Evolutionary conservation across 2,113 vertebrate species (phyloP), one percentile per base, ranked within the genome.

Genomic region (Chauna torquata): DNA sequence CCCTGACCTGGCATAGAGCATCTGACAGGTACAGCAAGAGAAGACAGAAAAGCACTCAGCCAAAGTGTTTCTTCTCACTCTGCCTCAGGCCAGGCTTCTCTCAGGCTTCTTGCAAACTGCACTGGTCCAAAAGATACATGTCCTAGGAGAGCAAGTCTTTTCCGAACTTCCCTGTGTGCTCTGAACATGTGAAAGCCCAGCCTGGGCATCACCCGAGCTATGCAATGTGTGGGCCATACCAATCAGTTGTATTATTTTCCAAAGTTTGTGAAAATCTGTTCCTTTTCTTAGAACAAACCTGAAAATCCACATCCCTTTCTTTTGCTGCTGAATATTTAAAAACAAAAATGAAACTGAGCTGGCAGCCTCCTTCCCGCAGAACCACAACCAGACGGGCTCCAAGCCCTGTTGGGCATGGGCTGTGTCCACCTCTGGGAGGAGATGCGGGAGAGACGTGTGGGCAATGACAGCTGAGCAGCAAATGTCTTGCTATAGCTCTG

Each of bases 21-120:
- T 22, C 69, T 0, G 0, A 38, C 25, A 66, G 28, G 40, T 13
- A 70, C 0, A 0, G 11, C 59, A 36, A 50, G 40, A 84, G 9
- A 62, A 57, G 30, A 66, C 8, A 83, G 17, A 15, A 92, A 45
- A 86, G 14, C 17, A 78, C 16, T 47, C 28, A 9, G 19, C 5
- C 47, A 68, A 82, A 83, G 32, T 10, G 16, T 5, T 87, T 25
- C 42, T 77, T 52, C 34, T 25, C 24, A 74, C 18, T 30, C 81
- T 91, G 78, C 45, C 57, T 85, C 50, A 25, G n/a, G 59, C 42
- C 65, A 89, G 65, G n/a, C 36, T 91, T 52, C 55, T 55, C 75
- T 19, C 20, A 32, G 45, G n/a, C 55, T 91, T 66, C 54, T 65
- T 77, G 14, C 4, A 83, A 82, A 91, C n/a, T 54, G 24, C 7